A percentile compares a stretch with the other conserved stretches of the same genome.
phyloP scores from a whole-genome alignment of 2,888 invertebrate genomes.

The Acleris holmiana region DNA sequence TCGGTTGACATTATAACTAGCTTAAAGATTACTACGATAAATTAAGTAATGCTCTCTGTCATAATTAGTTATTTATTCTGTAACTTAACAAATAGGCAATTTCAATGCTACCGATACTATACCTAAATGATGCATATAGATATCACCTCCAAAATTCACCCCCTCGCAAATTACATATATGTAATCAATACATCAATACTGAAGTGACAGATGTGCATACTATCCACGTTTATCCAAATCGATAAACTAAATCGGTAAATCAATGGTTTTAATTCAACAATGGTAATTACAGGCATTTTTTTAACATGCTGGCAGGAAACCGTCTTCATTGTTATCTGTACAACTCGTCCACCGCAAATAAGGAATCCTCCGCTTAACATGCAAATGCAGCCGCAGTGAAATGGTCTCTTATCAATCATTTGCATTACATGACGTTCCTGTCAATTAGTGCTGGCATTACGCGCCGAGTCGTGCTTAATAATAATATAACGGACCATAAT shows the following conservation, averaged over 20 bases:
- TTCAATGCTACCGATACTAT: no score
- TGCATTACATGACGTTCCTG: conserved; percentile 65
- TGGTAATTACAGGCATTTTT: neutral
- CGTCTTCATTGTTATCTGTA: conserved; percentile 21
- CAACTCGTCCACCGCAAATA: conserved; percentile 14
- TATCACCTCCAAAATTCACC: no score
- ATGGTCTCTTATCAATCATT: conserved; percentile 57
- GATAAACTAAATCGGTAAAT: no score
- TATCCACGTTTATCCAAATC: no score
- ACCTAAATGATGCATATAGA: no score
- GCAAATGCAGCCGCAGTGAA: conserved; percentile 27
- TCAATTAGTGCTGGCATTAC: conserved; percentile 73
- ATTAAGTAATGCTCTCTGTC: neutral
- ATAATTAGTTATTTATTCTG: neutral
- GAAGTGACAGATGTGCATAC: no score
- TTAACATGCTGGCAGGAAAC: neutral
- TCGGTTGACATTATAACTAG: conserved; percentile 29
- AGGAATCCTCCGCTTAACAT: conserved; percentile 33
- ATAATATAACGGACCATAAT: conserved; percentile 60
- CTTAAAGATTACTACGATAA: conserved; percentile 18
- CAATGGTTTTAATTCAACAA: no score
- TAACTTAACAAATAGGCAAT: no score
- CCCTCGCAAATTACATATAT: no score
- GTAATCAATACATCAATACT: no score
- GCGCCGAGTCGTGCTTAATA: conserved; percentile 55